Evolutionary conservation across 2,888 invertebrate species (phyloP).

Genomic region (Diadegma fenestrale): DNA sequence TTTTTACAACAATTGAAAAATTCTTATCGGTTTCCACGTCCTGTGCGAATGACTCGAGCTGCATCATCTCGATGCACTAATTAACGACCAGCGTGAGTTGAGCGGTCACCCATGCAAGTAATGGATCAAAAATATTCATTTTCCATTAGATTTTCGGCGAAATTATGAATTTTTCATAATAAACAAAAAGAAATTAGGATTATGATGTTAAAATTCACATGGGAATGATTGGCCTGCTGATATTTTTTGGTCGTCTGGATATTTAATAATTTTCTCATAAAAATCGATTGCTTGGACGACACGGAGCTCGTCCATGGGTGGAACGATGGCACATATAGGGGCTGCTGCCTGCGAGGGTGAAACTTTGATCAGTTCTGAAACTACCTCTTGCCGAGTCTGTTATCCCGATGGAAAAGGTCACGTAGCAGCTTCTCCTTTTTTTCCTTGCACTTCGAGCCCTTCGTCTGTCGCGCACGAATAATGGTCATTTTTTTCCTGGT

Average conservation of each 20-base stretch:
- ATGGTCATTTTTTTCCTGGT: not conserved
- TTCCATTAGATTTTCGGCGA: not conserved
- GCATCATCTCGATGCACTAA: not conserved
- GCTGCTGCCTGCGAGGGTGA: slow-evolving; percentile 53
- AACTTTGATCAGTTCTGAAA: slow-evolving; percentile 50
- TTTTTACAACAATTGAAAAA: not conserved
- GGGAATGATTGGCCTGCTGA: too few relatives aligned
- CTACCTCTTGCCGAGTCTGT: slow-evolving; percentile 68
- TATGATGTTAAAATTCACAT: too few relatives aligned
- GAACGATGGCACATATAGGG: not conserved
- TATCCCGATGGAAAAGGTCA: slow-evolving; percentile 79
- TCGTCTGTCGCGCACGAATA: not conserved
- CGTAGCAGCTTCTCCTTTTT: slow-evolving; percentile 74
- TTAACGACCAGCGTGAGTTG: not conserved
- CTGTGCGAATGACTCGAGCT: not conserved
- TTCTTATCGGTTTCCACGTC: not conserved
- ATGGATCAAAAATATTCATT: not conserved
- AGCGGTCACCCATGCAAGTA: not conserved
- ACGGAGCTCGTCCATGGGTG: not conserved
- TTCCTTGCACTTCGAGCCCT: slow-evolving; percentile 43
- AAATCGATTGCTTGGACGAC: not conserved
- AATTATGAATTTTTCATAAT: not conserved
- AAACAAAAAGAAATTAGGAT: too few relatives aligned
- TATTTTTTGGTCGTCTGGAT: too few relatives aligned
- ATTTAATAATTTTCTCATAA: not conserved